Percentiles rank a stretch among this genome's conserved stretches.
phyloP scores from a whole-genome alignment of 2,113 vertebrate genomes.

The Cyanoramphus novaezelandiae region DNA sequence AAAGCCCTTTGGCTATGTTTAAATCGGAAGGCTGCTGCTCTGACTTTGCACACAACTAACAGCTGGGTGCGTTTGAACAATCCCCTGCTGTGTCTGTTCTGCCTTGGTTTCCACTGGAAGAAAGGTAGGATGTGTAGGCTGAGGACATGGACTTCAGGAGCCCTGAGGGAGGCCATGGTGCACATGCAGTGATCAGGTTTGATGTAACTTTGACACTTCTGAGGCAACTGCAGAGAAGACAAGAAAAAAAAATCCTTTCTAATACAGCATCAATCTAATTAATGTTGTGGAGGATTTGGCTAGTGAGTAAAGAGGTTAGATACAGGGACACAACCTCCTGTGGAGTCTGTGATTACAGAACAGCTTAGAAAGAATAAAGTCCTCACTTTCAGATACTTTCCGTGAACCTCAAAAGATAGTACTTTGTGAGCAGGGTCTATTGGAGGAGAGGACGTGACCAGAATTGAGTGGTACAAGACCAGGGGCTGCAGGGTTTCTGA shows the following conservation, averaged over 20 bases:
- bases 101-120: background rate
- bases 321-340: constrained; percentile 18
- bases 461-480: background rate
- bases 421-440: background rate
- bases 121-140: background rate
- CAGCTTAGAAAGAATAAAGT: constrained; percentile 3
- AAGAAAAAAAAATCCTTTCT: constrained; percentile 21
- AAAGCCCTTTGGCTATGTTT: background rate
- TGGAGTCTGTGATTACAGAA: constrained; percentile 48
- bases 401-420: background rate
- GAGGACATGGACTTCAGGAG: constrained; percentile 2
- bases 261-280: constrained; percentile 44
- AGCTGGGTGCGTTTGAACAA: background rate
- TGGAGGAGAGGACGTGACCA: background rate
- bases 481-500: background rate
- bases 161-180: constrained; percentile 21
- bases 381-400: background rate
- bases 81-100: background rate
- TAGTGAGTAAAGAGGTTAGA: constrained; percentile 56
- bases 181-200: constrained; percentile 29
- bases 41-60: background rate
- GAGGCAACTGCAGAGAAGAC: background rate
- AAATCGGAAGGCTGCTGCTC: background rate
- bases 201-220: constrained; percentile 28
- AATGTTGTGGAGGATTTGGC: constrained; percentile 33